Conservation (phyloP, 2,113 vertebrate genomes). For the Neotragus moschatus region DNA sequence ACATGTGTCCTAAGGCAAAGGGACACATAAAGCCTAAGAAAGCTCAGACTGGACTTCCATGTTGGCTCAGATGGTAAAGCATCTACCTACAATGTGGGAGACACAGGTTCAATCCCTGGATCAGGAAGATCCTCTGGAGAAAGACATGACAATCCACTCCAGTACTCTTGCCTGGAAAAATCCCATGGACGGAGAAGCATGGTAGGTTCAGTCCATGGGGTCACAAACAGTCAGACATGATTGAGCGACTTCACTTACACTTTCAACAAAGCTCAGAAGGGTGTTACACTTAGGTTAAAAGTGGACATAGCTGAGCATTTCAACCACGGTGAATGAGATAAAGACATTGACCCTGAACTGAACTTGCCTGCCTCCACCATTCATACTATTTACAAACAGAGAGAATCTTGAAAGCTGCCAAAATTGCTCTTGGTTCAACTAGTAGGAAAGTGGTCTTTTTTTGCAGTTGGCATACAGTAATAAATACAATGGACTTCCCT, state of each 20-base stretch:
- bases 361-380: background rate
- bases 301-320: background rate
- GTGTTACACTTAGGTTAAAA: background rate
- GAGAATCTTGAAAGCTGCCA: background rate
- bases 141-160: background rate
- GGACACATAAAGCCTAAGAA: background rate
- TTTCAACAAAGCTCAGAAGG: background rate
- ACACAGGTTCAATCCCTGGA: background rate
- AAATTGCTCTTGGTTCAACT: background rate
- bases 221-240: background rate
- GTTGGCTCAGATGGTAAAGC: background rate
- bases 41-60: background rate
- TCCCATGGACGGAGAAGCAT: background rate
- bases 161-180: background rate
- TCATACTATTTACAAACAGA: background rate
- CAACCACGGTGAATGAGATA: background rate
- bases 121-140: background rate
- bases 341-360: background rate
- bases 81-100: background rate
- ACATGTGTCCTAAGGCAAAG: background rate
- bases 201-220: background rate
- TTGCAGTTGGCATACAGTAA: background rate
- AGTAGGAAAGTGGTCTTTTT: background rate
- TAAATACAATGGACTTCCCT: background rate
- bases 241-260: background rate